Evolutionary conservation across 2,888 invertebrate species (phyloP).

Genomic region (Lepidonotus clava): DNA sequence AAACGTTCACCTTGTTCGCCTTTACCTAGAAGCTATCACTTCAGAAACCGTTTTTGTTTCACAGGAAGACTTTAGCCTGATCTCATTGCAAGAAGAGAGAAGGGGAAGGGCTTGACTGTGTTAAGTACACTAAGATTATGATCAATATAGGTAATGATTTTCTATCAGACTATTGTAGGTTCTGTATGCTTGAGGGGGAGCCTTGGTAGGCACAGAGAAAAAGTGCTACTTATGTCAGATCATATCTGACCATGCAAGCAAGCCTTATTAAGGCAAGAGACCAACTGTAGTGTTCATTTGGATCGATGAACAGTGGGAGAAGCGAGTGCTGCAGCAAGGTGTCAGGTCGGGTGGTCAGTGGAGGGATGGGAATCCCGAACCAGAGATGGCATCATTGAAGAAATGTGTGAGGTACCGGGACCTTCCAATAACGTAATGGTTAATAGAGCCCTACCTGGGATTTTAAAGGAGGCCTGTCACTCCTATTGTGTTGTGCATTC

Average conservation of each 20-base stretch:
- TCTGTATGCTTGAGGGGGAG: not conserved
- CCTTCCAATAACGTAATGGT: too few species aligned
- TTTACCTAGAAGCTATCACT: too few species aligned
- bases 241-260: constrained; percentile 16
- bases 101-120: too few species aligned
- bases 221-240: constrained; percentile 46
- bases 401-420: too few species aligned
- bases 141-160: constrained; percentile 40
- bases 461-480: too few species aligned
- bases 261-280: not conserved
- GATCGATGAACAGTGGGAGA: constrained; percentile 30
- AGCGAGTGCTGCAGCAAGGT: not conserved
- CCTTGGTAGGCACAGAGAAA: not conserved
- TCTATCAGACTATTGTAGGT: not conserved
- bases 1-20: too few species aligned
- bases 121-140: too few species aligned
- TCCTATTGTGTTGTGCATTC: too few species aligned
- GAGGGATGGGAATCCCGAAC: not conserved
- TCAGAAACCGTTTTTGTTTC: too few species aligned
- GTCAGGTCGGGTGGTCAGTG: not conserved
- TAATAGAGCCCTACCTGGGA: not conserved
- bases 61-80: too few species aligned
- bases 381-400: too few species aligned
- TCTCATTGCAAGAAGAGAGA: too few species aligned
- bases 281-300: constrained; percentile 17